Evolutionary conservation across 2,888 invertebrate species (phyloP), one percentile per base, ranked within the genome.

Genomic region (Brachypterus glaber): DNA sequence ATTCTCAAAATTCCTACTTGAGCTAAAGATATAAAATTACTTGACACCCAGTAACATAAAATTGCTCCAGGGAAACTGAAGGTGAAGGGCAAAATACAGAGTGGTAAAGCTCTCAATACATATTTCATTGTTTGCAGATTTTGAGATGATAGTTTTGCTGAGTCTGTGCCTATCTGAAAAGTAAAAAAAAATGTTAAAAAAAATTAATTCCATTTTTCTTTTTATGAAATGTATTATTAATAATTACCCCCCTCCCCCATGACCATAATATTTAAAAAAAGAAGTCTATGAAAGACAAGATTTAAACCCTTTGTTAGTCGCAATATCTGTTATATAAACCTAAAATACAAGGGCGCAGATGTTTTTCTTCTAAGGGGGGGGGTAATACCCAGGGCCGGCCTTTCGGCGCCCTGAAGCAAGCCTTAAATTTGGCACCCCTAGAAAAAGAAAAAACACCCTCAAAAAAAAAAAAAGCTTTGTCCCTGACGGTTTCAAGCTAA

Each of bases 41-140:
- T 84, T 16, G 87, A 79, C 11, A 79, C 74, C 95, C 95, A 96
- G 59, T 96, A 96, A 18, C 83, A 79, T 29, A 91, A 70, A 55
- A 96, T 81, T 1, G 85, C 91, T 12, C 86, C 80, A 8, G 91
- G 87, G 57, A 95, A 95, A 59, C 86, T 82, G 29, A 89, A 73
- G 5, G 82, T 88, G 55, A 95, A 82, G 0, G 91, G 87, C 43
- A 93, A 75, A 63, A 88, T 78, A 2, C 83, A 48, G 4, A 92
- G 1, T 0, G 95, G 93, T 46, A 92, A 53, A 0, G 75, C 80
- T 43, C 85, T 70, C 2, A 95, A 59, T 2, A 82, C 66, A 59
- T 86, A 86, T 60, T 77, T 82, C 75, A 87, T 76, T 13, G 75
- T 57, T 47, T 77, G 76, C 70, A 78, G 71, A 55, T 82, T 82